Conservation (phyloP, 2,888 invertebrate genomes). For the Euclidia mi region DNA sequence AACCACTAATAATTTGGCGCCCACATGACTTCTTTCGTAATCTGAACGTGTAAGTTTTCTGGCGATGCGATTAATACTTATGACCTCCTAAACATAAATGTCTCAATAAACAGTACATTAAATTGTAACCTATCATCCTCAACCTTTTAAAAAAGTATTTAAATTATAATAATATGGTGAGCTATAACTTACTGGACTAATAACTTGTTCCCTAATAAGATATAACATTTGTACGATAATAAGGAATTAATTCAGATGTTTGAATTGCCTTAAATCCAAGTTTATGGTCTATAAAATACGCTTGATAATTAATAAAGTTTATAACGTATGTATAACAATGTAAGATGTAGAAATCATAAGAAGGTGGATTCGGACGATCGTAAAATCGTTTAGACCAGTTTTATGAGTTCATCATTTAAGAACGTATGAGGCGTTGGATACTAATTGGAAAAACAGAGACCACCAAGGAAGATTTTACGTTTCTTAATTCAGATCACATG, state of each 20-base stretch:
- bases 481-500: constrained; percentile 57
- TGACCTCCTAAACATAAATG: constrained; percentile 23
- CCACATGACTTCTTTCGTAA: not conserved
- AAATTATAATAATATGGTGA: constrained; percentile 58
- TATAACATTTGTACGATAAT: constrained; percentile 66
- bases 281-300: constrained; percentile 66
- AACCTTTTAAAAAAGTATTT: constrained; percentile 60
- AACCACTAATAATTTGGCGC: not conserved
- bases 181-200: constrained; percentile 47
- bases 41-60: not conserved
- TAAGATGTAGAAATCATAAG: constrained; percentile 62
- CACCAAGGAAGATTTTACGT: constrained; percentile 76
- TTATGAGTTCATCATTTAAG: constrained; percentile 67
- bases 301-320: constrained; percentile 70
- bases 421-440: constrained; percentile 70
- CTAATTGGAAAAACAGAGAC: constrained; percentile 79
- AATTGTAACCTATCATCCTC: constrained; percentile 59
- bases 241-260: constrained; percentile 61
- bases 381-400: constrained; percentile 66
- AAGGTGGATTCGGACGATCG: constrained; percentile 54
- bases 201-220: constrained; percentile 58
- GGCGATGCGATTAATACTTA: not conserved
- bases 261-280: constrained; percentile 59
- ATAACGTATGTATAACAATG: constrained; percentile 63
- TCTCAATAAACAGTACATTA: constrained; percentile 54